Evolutionary conservation across 2,888 invertebrate genomes (phyloP).

Genomic region (Amblyjoppa proteus): DNA sequence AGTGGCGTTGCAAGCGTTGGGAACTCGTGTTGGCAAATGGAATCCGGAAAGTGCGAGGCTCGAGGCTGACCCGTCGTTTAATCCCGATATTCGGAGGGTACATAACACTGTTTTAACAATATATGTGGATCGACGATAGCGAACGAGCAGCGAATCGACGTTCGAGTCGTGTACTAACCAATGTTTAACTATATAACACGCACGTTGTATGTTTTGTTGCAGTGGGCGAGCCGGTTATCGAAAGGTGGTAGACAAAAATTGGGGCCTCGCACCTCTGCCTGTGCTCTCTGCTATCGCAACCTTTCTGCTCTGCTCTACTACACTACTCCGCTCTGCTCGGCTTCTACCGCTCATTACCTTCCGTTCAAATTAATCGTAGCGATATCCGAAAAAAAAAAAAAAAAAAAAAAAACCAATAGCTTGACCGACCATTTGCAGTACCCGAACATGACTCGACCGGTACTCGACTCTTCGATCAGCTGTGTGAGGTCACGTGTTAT

Average conservation of each 20-base stretch:
- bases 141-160: background rate
- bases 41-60: background rate
- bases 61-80: background rate
- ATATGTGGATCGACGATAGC: background rate
- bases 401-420: background rate
- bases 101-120: background rate
- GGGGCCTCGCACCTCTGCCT: conserved; percentile 13
- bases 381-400: background rate
- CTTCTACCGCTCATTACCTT: conserved; percentile 13
- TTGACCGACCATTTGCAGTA: background rate
- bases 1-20: background rate
- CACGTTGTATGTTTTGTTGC: conserved; percentile 77
- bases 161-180: conserved; percentile 5
- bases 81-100: background rate
- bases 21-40: conserved; percentile 3
- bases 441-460: background rate
- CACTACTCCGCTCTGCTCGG: conserved; percentile 13
- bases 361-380: background rate
- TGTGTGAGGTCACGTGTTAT: background rate
- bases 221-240: conserved; percentile 77
- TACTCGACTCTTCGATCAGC: background rate
- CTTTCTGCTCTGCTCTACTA: conserved; percentile 34
- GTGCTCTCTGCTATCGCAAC: conserved; percentile 22
- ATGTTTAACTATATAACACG: conserved; percentile 4
- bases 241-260: conserved; percentile 72